Evolutionary conservation across 2,797 vertebrate genomes (phyloP).

Genomic region (Arctocebus calabarensis): DNA sequence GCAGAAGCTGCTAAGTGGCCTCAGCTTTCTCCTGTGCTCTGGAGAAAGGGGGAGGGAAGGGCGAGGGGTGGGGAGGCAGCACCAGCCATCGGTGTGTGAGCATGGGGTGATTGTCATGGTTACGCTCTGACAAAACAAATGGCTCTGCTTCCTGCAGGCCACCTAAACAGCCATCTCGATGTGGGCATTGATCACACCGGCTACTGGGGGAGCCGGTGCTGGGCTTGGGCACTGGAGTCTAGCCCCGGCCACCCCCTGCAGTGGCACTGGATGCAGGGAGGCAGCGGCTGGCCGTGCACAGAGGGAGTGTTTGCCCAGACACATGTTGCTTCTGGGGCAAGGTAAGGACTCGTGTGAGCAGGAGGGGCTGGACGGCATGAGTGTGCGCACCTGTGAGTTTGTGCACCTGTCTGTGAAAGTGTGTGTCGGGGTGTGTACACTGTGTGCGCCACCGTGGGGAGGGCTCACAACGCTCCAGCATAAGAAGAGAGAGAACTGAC

Average conservation of each 20-base stretch:
- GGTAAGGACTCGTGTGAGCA: slow-evolving; percentile 68
- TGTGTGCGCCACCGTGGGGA: neutral
- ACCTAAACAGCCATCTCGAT: slow-evolving; percentile 82
- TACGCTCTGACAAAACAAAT: slow-evolving; percentile 91
- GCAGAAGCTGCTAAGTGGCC: slow-evolving; percentile 89
- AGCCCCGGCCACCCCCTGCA: slow-evolving; percentile 11
- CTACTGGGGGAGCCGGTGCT: slow-evolving; percentile 46
- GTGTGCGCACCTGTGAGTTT: neutral
- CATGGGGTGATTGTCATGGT: slow-evolving; percentile 93
- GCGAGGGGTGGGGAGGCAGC: slow-evolving; percentile 43
- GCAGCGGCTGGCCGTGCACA: neutral
- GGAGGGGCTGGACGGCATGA: neutral
- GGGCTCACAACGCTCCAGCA: neutral
- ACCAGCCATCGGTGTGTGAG: slow-evolving; percentile 79
- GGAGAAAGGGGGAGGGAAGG: slow-evolving; percentile 74
- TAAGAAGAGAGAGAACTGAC: slow-evolving; percentile 51
- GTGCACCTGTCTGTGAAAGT: neutral
- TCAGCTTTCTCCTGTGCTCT: slow-evolving; percentile 81
- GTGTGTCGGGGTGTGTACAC: neutral
- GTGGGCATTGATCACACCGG: slow-evolving; percentile 75
- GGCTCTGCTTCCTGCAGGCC: slow-evolving; percentile 88
- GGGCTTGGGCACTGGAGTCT: neutral
- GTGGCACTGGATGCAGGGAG: neutral
- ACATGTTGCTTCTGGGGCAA: slow-evolving; percentile 78
- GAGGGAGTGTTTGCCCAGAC: neutral